Evolutionary conservation across 2,113 vertebrate genomes (phyloP).

Genomic region (Mesoclemmys tuberculata): DNA sequence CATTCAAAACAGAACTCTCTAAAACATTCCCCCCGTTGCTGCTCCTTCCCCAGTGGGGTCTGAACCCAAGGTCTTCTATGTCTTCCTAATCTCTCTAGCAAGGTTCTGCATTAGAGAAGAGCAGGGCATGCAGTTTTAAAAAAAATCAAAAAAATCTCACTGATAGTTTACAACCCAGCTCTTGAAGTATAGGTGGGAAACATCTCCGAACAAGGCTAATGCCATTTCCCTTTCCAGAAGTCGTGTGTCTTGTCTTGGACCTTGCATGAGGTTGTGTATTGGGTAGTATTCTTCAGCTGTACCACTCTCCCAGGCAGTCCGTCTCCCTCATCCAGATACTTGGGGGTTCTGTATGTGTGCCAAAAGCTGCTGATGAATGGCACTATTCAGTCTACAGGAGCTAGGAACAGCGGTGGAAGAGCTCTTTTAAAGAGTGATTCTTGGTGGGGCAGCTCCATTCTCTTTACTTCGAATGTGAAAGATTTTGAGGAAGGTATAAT

Average conservation of each 20-base stretch:
- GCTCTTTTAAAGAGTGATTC: not conserved
- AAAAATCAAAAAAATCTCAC: no score
- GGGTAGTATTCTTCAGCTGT: fast-evolving
- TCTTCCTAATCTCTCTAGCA: not conserved
- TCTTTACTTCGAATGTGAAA: no score
- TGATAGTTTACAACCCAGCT: not conserved
- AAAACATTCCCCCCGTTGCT: fast-evolving
- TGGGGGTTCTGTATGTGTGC: fast-evolving
- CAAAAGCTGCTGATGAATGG: not conserved
- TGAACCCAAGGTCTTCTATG: not conserved
- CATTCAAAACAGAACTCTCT: fast-evolving
- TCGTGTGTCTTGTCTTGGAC: no score
- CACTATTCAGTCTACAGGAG: fast-evolving
- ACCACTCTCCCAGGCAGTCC: not conserved
- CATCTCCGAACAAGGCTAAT: no score
- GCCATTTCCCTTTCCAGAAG: not conserved
- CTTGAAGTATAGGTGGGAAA: not conserved
- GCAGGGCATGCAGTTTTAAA: not conserved
- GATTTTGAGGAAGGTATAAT: not conserved
- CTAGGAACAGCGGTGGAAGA: fast-evolving
- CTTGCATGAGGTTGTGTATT: fast-evolving
- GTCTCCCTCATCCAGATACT: fast-evolving
- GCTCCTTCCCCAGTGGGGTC: fast-evolving
- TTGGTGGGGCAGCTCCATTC: not conserved
- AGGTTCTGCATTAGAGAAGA: not conserved